Evolutionary conservation across 2,888 invertebrate genomes (phyloP), one percentile per base, ranked within the genome.

Genomic region (Hyposoter didymator): DNA sequence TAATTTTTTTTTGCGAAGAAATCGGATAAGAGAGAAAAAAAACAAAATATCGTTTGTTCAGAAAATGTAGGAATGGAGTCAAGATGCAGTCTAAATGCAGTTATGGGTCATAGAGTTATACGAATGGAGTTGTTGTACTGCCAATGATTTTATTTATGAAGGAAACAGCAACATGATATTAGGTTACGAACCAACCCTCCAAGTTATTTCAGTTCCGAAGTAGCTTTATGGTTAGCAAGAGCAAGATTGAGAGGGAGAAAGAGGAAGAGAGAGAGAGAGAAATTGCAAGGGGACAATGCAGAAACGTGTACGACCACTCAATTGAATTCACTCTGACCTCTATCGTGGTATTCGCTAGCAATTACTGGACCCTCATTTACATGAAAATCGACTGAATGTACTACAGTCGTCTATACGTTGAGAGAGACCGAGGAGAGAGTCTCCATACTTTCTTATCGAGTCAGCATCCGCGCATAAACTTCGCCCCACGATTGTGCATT

Each of bases 301-400:
- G 49, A 82, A 82, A 35, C 59, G 59, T 78, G 66, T 49, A 82
- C 22, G n/a, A 64, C 70, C 62, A 78, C 69, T 74, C 69, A 74
- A 85, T 85, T 70, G 84, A 78, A 85, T 85, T 82, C 74, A 70
- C 81, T 78, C 49, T 17, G 62, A 55, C 62, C 49, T 83, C 78
- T 45, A 49, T 45, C 72, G 66, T 73, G 78, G 35, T 78, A 70
- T 78, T 74, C 78, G 73, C 74, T 82, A 69, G 82, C 64, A 85
- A 85, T 85, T 82, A 85, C 78, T 69, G 82, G 82, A 78, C 74
- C 49, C 64, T 82, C 78, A 82, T 85, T 85, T 85, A 78, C 84
- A 82, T 85, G 82, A 85, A 78, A 85, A 85, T 85, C 74, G 82
- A 74, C 78, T 78, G 82, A 74, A 82, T 74, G 82, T 69, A 66